A percentile compares a stretch with the other conserved stretches of the same genome.
Conservation (phyloP, 2,797 vertebrate species). For the Acrossocheilus wenchowensis region DNA sequence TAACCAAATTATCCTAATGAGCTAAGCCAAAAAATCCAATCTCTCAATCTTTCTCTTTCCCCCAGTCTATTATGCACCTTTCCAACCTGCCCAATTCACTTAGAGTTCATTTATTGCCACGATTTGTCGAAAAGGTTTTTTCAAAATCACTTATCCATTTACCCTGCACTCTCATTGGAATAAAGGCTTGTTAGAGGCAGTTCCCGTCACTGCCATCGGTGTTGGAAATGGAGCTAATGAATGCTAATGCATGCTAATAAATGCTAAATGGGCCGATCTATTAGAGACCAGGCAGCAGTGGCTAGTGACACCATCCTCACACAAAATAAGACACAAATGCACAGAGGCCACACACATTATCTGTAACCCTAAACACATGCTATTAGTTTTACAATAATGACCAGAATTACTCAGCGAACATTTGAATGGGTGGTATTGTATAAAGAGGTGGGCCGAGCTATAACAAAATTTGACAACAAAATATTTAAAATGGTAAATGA, state of each 20-base stretch:
- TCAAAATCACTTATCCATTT: conserved; percentile 46
- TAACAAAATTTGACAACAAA: background rate
- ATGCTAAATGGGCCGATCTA: conserved; percentile 29
- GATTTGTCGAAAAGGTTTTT: conserved; percentile 43
- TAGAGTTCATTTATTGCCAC: conserved; percentile 29
- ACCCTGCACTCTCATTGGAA: conserved; percentile 18
- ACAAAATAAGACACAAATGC: background rate
- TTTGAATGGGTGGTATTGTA: too few relatives aligned
- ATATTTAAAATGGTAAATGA: background rate
- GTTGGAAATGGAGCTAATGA: conserved; percentile 32
- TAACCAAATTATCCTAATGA: conserved; percentile 32
- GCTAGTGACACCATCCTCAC: conserved; percentile 5
- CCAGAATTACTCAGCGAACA: background rate
- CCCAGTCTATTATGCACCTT: conserved; percentile 16
- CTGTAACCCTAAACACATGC: background rate
- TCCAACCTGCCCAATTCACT: conserved; percentile 28
- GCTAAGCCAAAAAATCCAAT: background rate
- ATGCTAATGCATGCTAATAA: conserved; percentile 35
- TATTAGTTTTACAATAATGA: conserved; percentile 16
- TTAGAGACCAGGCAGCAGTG: conserved; percentile 13
- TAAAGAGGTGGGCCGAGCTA: background rate
- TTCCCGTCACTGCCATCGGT: conserved; percentile 31
- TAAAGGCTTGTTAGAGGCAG: conserved; percentile 33
- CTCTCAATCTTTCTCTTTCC: conserved; percentile 9
- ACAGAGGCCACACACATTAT: background rate